Conservation (phyloP, 2,113 vertebrate genomes). For the Callorhinus ursinus region DNA sequence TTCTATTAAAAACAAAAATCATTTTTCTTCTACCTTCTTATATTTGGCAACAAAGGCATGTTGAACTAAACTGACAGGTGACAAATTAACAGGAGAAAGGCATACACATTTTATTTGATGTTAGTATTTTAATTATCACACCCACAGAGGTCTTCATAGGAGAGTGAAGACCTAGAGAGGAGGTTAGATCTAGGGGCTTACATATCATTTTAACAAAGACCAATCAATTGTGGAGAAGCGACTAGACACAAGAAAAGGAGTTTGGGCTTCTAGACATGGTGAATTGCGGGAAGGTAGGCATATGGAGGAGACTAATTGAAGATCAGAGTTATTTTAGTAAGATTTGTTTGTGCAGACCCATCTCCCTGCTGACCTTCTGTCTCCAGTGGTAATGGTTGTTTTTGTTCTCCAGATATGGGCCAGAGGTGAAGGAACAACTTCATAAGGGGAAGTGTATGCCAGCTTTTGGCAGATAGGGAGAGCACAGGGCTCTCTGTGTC, state of each 20-base stretch:
- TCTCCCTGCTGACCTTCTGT: neutral
- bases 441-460: neutral
- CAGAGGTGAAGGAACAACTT: neutral
- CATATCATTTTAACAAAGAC: neutral
- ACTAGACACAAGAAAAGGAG: neutral
- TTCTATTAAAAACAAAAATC: neutral
- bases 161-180: neutral
- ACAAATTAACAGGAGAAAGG: neutral
- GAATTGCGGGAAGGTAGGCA: neutral
- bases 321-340: neutral
- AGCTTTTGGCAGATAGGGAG: neutral
- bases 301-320: neutral
- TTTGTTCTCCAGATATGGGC: neutral
- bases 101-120: neutral
- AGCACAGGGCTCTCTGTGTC: neutral
- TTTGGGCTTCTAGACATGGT: neutral
- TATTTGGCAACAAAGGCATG: neutral
- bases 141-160: neutral
- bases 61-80: neutral
- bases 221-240: neutral
- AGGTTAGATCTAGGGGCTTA: neutral
- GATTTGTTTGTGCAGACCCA: neutral
- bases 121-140: neutral
- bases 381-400: neutral
- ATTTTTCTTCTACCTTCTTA: neutral